These are phyloP conservation scores for Drosophila melanosoma DNA, from an alignment of 2,888 invertebrate genomes.

Conservation along the genomic window DNA sequence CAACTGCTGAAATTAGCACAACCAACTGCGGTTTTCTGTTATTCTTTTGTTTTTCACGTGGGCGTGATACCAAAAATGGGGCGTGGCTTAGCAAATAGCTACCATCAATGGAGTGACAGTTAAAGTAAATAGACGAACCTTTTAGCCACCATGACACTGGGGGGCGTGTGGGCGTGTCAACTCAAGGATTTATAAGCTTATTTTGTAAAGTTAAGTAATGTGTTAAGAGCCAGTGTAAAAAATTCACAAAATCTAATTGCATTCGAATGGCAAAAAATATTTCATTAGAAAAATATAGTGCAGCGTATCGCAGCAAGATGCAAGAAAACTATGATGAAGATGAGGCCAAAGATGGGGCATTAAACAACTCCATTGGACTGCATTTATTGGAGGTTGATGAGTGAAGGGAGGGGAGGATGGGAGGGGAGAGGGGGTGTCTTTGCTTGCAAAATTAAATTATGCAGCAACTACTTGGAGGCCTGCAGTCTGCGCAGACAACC, in stretches of 20 bases:
- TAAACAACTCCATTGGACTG: constrained; percentile 38
- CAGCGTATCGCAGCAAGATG: constrained; percentile 17
- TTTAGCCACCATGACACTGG: constrained; percentile 14
- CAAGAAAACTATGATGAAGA: constrained; percentile 25
- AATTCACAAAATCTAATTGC: constrained; percentile 52
- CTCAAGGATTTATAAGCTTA: constrained; percentile 41
- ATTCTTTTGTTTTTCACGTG: constrained; percentile 27
- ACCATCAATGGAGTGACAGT: constrained; percentile 53
- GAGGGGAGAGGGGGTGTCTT: neutral
- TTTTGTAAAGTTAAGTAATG: constrained; percentile 5
- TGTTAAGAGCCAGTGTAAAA: constrained; percentile 8
- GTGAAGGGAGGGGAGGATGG: neutral
- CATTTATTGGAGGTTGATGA: neutral
- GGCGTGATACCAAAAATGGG: constrained; percentile 47
- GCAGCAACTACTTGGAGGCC: constrained; percentile 21
- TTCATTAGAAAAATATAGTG: constrained; percentile 53
- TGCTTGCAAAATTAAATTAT: constrained; percentile 66
- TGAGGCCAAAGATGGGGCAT: neutral
- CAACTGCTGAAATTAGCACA: constrained; percentile 59
- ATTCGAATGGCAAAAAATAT: constrained; percentile 64
- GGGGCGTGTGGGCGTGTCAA: constrained; percentile 21
- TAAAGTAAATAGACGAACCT: constrained; percentile 23
- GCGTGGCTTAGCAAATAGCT: constrained; percentile 54
- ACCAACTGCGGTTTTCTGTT: constrained; percentile 28
- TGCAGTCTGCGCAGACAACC: constrained; percentile 14